Base-by-base conservation (phyloP, 2,797 vertebrate species). In the Nannoperca australis region DNA sequence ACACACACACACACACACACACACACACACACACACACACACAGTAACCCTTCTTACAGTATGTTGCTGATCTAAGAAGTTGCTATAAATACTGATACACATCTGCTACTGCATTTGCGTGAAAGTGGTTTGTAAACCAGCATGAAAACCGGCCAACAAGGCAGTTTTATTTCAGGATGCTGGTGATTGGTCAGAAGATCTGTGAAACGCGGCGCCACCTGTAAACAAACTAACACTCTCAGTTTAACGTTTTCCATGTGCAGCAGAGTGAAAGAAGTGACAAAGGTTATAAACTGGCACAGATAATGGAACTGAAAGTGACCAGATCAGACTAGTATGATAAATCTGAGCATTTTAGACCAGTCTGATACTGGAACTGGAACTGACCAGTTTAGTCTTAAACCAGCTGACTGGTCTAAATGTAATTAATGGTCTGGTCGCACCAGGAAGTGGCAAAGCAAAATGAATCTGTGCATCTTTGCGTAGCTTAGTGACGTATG, bases 71-170 rank as follows among this genome's bases (percentile, higher is more conserved):
- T 91, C 94, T 92, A 93, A 93, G 93, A 83, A 83, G 83, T 70
- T 86, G 81, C 93, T 95, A 95, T 93, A 95, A 94, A 95, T 95
- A 95, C 83, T 82, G 69, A 78, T 62, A 71, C 67, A 82, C 78
- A 88, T 88, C 78, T 85, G 84, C 76, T 83, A 30, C 70, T 69
- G 73, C 84, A 50, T 87, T 83, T 55, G 59, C 77, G 77, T 63
- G 27, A 69, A 80, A 79, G 58, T 63, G 17, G 60, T 70, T 30
- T 24, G 54, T 42, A 76, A 83, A 85, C 68, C 55, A 45, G 62
- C 15, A 62, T 60, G 63, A 79, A 75, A 54, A 70, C 42, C 44
- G 30, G 34, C 69, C 72, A 74, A 72, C 45, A 73, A 38, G 60
- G 49, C 44, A 59, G 47, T 68, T 84, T 86, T 73, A 81, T 84